These are phyloP conservation scores for Philereme transversata DNA, from an alignment of 2,888 invertebrate genomes.

Conservation along the genomic window DNA sequence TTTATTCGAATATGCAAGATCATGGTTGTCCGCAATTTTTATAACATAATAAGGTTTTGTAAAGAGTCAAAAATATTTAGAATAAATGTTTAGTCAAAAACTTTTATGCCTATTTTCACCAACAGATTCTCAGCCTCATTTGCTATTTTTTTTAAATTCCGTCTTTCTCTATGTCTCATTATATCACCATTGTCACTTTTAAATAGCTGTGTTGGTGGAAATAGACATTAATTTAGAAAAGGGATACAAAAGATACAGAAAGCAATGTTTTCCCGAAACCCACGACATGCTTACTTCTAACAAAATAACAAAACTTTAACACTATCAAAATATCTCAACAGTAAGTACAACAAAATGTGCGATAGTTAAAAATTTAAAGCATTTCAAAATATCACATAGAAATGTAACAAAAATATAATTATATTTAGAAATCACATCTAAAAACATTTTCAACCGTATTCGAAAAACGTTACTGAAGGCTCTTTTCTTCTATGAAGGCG, in stretches of 20 bases:
- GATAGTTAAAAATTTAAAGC: constrained; percentile 21
- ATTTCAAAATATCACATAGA: not conserved
- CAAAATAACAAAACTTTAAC: constrained; percentile 6
- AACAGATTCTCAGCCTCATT: no score
- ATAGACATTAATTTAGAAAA: no score
- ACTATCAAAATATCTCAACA: constrained; percentile 6
- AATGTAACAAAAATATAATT: constrained; percentile 9
- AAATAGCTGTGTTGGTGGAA: no score
- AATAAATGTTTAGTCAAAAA: constrained; percentile 3
- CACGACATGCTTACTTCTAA: not conserved
- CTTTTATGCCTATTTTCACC: no score
- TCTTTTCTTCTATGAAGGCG: not conserved
- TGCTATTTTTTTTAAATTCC: no score
- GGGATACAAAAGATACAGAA: no score
- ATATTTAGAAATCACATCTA: constrained; percentile 9
- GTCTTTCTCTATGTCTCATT: no score
- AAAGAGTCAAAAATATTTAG: constrained; percentile 26
- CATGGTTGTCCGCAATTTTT: constrained; percentile 7
- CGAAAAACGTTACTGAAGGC: not conserved
- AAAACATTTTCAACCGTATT: constrained; percentile 2
- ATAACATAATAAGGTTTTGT: constrained; percentile 10
- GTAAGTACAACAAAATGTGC: constrained; percentile 11
- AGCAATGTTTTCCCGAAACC: constrained; percentile 12
- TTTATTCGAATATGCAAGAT: no score
- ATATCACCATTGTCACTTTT: no score